These are phyloP conservation scores for Acholoe squamosa DNA, from an alignment of 2,888 invertebrate genomes.

Conservation along the genomic window DNA sequence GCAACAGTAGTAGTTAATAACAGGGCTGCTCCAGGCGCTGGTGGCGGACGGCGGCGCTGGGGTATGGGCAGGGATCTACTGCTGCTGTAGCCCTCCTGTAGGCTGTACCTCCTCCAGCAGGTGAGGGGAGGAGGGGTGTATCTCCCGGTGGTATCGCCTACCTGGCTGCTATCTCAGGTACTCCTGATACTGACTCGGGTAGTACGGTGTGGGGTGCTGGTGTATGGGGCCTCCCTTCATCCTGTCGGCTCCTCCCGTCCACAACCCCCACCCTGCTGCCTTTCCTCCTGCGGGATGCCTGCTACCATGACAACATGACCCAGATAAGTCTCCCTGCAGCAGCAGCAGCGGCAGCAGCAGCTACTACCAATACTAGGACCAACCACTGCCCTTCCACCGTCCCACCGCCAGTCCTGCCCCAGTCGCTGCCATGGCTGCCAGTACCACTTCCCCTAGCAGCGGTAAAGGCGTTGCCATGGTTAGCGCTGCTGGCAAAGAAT, in stretches of 20 bases:
- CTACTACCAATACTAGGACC: not conserved
- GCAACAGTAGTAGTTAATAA: not conserved
- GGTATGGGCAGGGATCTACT: not conserved
- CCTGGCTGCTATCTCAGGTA: not conserved
- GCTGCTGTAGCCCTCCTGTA: not conserved
- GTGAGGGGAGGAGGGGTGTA: constrained; percentile 2
- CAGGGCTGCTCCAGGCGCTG: not conserved
- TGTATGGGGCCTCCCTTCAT: not conserved
- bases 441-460: no score
- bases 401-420: no score
- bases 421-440: no score
- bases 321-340: not conserved
- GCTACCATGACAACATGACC: constrained; percentile 40
- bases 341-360: not conserved
- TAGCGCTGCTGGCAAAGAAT: not conserved
- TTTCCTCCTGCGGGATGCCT: not conserved
- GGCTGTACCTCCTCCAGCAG: not conserved
- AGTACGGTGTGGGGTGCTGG: not conserved
- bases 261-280: not conserved
- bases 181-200: not conserved
- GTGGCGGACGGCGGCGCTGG: not conserved
- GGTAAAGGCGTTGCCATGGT: not conserved
- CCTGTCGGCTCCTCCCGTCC: not conserved
- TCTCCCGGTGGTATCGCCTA: not conserved
- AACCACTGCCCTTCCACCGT: not conserved